Conservation (phyloP, 1,140 invertebrate genomes). For the Monochamus saltuarius region DNA sequence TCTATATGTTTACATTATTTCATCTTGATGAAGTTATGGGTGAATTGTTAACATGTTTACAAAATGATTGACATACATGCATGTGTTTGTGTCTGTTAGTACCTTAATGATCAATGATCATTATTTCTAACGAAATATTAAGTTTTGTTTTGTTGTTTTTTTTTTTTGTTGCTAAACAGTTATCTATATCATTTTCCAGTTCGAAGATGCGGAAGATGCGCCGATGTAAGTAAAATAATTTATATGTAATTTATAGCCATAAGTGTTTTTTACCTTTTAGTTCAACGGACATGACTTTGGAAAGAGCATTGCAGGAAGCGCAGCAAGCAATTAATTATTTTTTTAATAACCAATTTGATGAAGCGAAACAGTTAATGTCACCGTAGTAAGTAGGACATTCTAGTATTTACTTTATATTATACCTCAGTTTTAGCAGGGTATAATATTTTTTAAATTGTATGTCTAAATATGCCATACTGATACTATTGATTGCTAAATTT, state of each 20-base stretch:
- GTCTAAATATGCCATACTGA: no score
- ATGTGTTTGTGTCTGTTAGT: no score
- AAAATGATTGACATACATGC: no score
- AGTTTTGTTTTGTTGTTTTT: no score
- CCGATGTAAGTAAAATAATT: conserved; percentile 24
- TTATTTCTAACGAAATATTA: no score
- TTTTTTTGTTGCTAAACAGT: no score
- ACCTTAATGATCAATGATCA: no score
- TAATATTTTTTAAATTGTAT: no score
- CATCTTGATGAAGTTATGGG: no score
- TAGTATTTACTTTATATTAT: conserved; percentile 25
- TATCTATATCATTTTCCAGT: conserved; percentile 14
- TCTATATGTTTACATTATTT: no score
- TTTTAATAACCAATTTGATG: conserved; percentile 86
- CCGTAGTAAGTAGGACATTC: conserved; percentile 62
- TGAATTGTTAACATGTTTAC: no score
- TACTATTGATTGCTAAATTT: no score
- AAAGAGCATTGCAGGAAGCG: conserved; percentile 67
- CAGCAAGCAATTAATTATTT: conserved; percentile 75
- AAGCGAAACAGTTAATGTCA: conserved; percentile 72
- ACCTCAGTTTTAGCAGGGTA: background rate
- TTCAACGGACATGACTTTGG: conserved; percentile 59
- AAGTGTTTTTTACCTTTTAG: conserved; percentile 36
- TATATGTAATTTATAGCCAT: background rate
- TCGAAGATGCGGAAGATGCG: conserved; percentile 36